Percentiles rank a stretch among this genome's conserved stretches.
Conservation (phyloP, 1,140 invertebrate species). For the Drosophila repleta region DNA sequence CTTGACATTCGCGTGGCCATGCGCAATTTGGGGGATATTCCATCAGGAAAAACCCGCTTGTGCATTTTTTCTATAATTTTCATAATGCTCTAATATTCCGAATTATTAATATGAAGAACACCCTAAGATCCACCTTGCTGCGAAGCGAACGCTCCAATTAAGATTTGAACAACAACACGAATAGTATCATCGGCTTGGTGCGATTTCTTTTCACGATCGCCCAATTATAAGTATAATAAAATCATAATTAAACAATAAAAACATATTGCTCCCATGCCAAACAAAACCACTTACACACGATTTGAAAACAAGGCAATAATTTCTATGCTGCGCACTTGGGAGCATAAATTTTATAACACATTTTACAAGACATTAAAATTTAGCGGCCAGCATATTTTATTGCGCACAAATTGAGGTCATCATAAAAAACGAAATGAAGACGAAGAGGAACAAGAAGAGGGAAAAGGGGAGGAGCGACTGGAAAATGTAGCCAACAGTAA, state of each 20-base stretch:
- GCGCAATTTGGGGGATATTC: conserved; percentile 36
- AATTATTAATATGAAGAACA: background rate
- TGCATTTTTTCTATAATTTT: background rate
- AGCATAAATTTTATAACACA: conserved; percentile 62
- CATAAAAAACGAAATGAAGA: conserved; percentile 16
- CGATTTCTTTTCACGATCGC: conserved; percentile 47
- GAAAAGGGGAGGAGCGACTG: conserved; percentile 28
- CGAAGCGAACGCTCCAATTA: conserved; percentile 27
- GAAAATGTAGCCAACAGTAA: conserved; percentile 4
- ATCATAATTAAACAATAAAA: conserved; percentile 70
- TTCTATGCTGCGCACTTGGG: conserved; percentile 54
- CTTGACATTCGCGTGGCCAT: conserved; percentile 45
- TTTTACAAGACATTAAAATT: conserved; percentile 51
- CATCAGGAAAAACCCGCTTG: conserved; percentile 46
- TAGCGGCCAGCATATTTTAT: conserved; percentile 52
- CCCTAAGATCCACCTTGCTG: background rate
- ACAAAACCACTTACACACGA: conserved; percentile 41
- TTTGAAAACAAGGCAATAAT: conserved; percentile 62
- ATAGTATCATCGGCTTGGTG: conserved; percentile 36
- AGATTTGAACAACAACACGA: conserved; percentile 42
- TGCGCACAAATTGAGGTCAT: conserved; percentile 59
- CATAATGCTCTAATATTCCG: background rate
- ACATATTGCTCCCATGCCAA: conserved; percentile 17
- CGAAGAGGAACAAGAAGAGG: conserved; percentile 29
- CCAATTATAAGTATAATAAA: conserved; percentile 68